Percentiles rank a stretch among this genome's conserved stretches.
phyloP scores from a whole-genome alignment of 2,888 invertebrate genomes.

The Phortica magna region DNA sequence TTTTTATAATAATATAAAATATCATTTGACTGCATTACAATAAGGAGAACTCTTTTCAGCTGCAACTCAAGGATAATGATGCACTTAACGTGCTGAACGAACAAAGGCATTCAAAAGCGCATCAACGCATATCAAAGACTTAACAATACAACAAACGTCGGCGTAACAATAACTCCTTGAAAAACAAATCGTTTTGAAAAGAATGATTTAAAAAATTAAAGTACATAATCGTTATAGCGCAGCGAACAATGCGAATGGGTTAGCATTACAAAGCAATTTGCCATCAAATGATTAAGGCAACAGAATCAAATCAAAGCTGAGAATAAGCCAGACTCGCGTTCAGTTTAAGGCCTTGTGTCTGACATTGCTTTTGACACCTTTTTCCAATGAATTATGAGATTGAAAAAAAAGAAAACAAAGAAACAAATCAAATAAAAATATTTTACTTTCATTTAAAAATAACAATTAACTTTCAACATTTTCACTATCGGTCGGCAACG shows the following conservation, averaged over 20 bases:
- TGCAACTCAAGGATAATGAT: not conserved
- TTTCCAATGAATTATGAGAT: conserved; percentile 19
- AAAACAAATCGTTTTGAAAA: not conserved
- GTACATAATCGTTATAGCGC: conserved; percentile 14
- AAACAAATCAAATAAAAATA: not conserved
- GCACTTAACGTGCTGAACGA: conserved; percentile 3
- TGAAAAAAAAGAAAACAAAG: not conserved
- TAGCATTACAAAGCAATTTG: conserved; percentile 33
- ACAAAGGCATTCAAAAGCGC: conserved; percentile 11
- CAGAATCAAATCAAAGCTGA: not conserved
- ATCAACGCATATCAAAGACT: conserved; percentile 25
- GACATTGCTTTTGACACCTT: conserved; percentile 8
- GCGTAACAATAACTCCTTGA: conserved; percentile 2
- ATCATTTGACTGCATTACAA: too few species aligned
- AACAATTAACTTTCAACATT: conserved; percentile 26
- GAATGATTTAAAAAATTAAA: not conserved
- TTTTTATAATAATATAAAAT: too few species aligned
- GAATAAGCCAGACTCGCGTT: not conserved
- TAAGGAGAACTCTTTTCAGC: not conserved
- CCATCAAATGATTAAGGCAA: conserved; percentile 1
- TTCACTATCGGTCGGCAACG: not conserved
- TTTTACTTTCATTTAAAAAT: conserved; percentile 30
- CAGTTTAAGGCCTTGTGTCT: not conserved
- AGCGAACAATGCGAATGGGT: conserved; percentile 1
- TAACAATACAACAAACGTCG: conserved; percentile 4